Evolutionary conservation across 2,888 invertebrate genomes (phyloP).

Genomic region (Cheilosia grossa): DNA sequence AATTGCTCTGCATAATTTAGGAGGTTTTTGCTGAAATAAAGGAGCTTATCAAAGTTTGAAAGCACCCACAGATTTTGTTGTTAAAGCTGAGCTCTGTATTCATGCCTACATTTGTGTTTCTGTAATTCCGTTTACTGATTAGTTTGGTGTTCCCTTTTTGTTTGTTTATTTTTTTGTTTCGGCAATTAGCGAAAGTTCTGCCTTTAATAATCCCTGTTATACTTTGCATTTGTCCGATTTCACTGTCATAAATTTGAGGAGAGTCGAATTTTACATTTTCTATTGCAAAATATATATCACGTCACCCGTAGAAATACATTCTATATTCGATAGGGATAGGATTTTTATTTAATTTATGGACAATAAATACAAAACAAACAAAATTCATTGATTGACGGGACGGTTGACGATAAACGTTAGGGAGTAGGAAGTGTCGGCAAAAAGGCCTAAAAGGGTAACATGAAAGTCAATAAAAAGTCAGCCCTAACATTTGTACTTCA

Average conservation of each 20-base stretch:
- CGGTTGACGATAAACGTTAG: background rate
- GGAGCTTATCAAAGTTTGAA: background rate
- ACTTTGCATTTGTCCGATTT: slow-evolving; percentile 13
- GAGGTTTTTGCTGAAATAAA: slow-evolving; percentile 10
- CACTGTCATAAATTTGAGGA: background rate
- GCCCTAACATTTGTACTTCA: slow-evolving; percentile 4
- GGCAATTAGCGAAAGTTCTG: slow-evolving; percentile 15
- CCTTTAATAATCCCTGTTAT: background rate
- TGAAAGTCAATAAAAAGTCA: slow-evolving; percentile 43
- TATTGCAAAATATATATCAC: too few species aligned
- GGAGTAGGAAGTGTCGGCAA: too few species aligned
- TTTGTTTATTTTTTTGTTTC: background rate
- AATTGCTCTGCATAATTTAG: slow-evolving; percentile 5
- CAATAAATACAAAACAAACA: slow-evolving; percentile 12
- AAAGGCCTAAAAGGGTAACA: slow-evolving; percentile 27
- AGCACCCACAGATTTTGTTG: background rate
- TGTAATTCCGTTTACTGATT: background rate
- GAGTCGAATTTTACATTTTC: too few species aligned
- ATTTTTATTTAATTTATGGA: slow-evolving; percentile 20
- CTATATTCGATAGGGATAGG: too few species aligned
- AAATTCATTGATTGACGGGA: slow-evolving; percentile 3
- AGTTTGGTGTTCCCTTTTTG: background rate
- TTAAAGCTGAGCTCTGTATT: background rate
- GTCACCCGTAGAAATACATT: too few species aligned
- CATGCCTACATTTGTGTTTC: background rate